Percentiles rank a stretch among this genome's conserved stretches.
These are phyloP conservation scores for Valencia hispanica DNA, from an alignment of 2,797 vertebrate genomes.

Conservation along the genomic window DNA sequence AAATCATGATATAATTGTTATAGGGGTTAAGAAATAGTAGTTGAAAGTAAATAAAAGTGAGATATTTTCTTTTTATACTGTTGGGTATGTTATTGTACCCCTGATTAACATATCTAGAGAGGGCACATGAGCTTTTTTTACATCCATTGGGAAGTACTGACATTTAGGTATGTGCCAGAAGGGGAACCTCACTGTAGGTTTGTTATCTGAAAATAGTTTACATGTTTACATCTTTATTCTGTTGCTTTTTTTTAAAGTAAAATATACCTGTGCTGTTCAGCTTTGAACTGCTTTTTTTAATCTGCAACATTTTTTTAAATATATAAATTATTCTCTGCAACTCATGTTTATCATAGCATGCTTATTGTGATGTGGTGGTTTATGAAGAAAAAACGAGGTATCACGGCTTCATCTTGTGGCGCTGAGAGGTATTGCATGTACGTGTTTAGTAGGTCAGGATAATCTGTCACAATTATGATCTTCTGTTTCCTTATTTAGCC, in stretches of 20 bases:
- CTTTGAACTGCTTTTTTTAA: not conserved
- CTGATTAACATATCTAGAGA: too few species aligned
- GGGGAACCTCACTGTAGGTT: not conserved
- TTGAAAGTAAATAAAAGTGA: too few species aligned
- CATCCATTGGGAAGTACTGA: too few species aligned
- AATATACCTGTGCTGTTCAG: not conserved
- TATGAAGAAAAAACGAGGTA: not conserved
- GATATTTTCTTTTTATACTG: too few species aligned
- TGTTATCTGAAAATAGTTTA: not conserved
- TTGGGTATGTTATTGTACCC: too few species aligned
- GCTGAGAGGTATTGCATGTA: not conserved
- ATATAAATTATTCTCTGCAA: not conserved
- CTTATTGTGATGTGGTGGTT: not conserved
- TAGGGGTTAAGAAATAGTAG: too few species aligned
- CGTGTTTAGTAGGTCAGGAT: not conserved
- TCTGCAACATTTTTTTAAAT: not conserved
- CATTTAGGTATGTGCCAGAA: not conserved
- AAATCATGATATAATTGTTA: too few species aligned
- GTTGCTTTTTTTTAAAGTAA: not conserved
- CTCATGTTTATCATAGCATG: not conserved
- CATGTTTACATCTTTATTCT: not conserved
- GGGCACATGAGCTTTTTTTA: too few species aligned
- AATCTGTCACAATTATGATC: slow-evolving; percentile 7
- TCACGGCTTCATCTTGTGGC: slow-evolving; percentile 61
- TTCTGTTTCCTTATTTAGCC: slow-evolving; percentile 24